Evolutionary conservation across 1,140 invertebrate species (phyloP), one percentile per base, ranked within the genome.

Genomic region (Drosophila asahinai): DNA sequence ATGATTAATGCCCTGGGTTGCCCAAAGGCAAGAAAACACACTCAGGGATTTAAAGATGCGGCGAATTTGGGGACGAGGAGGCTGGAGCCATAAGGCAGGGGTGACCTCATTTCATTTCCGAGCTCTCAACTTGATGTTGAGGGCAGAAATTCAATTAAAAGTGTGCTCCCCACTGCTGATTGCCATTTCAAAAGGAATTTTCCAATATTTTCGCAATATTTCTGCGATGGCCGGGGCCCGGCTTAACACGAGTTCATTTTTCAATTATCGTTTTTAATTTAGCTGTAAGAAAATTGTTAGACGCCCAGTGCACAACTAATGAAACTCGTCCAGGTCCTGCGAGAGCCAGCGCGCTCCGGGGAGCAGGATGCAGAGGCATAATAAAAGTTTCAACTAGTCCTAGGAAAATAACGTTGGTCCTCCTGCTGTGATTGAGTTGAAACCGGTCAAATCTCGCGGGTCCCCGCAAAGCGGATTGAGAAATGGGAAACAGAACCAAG

Each of bases 261-360:
- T 83, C 86, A 90, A 90, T 90, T 90, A 90, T 90, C 86, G 86
- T 90, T 90, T 90, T 90, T 90, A 90, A 90, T 90, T 90, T 77
- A 86, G 64, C 68, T 82, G 79, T 80, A 82, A 80, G 79, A 90
- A 90, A 90, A 90, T 90, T 74, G 86, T 70, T 80, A 80, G 78
- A 75, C 52, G 63, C 51, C 62, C 64, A 74, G 45, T 52, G 62
- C 82, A 82, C 81, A 81, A 86, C 86, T 89, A 82, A 89, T 86
- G 81, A 89, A 89, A 89, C 71, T 86, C 64, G 57, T 72, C 67
- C 48, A 64, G 54, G 58, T 66, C 66, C 68, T 43, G 38, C 38
- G 45, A 45, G 58, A 55, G 15, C n/a, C n/a, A 12, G 2, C 11
- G 25, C 11, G 33, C 8, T 7, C 5, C 25, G n/a, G 11, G 15